Percentiles rank a stretch among this genome's conserved stretches.
Conservation (phyloP, 2,797 vertebrate species). For the Vespertilio murinus region DNA sequence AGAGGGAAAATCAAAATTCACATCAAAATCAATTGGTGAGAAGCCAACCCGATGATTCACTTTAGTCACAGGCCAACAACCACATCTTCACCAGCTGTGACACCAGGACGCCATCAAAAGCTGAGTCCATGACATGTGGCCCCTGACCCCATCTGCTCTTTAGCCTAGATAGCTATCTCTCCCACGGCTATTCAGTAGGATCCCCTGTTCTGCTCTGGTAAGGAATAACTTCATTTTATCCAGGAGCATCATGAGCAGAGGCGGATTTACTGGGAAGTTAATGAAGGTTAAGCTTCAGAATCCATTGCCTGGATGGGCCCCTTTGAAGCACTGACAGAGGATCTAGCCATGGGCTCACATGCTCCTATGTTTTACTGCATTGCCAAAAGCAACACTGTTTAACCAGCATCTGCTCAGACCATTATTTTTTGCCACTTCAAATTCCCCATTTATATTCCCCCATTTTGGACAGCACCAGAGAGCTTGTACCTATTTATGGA, state of each 20-base stretch:
- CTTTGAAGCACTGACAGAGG: not conserved
- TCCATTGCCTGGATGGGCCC: not conserved
- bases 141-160: not conserved
- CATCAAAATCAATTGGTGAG: not conserved
- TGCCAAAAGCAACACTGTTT: not conserved
- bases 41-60: not conserved
- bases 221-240: not conserved
- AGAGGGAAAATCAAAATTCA: slow-evolving; percentile 49
- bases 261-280: not conserved
- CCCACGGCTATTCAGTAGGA: not conserved
- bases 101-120: not conserved
- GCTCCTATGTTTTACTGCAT: not conserved
- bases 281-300: not conserved
- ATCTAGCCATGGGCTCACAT: not conserved
- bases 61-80: not conserved
- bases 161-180: not conserved
- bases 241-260: not conserved
- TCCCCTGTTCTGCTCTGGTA: not conserved
- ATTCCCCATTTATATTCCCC: not conserved
- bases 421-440: not conserved
- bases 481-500: not conserved
- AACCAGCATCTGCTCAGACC: not conserved
- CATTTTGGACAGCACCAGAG: not conserved
- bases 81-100: not conserved
- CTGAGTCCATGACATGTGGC: not conserved